Evolutionary conservation across 2,797 vertebrate species (phyloP).

Genomic region (Acomys russatus): DNA sequence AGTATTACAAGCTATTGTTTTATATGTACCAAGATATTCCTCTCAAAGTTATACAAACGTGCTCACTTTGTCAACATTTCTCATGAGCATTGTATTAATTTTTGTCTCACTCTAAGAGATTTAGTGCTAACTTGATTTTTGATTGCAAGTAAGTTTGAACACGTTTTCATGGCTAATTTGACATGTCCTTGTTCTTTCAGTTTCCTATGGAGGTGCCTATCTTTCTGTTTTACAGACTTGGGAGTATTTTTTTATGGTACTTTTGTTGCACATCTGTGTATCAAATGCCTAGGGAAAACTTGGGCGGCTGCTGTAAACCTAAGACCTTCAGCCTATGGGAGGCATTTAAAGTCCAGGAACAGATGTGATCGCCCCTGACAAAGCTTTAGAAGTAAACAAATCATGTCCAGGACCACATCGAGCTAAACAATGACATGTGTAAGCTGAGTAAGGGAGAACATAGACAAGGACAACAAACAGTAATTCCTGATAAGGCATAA

Average conservation of each 20-base stretch:
- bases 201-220: neutral
- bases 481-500: neutral
- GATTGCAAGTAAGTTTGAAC: neutral
- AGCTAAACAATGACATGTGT: neutral
- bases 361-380: neutral
- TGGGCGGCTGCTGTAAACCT: neutral
- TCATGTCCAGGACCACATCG: neutral
- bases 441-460: neutral
- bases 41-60: neutral
- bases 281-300: conserved; percentile 4
- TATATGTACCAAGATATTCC: neutral
- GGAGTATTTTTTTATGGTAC: neutral
- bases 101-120: neutral
- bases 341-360: neutral
- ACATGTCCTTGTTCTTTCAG: neutral
- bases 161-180: neutral
- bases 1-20: neutral
- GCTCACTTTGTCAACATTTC: neutral
- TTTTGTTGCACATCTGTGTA: neutral
- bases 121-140: conserved; percentile 42
- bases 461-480: neutral
- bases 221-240: neutral
- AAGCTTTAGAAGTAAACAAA: neutral
- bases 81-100: neutral
- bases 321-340: neutral